A percentile compares a stretch with the other conserved stretches of the same genome.
Evolutionary conservation across 2,113 vertebrate species (phyloP).

Genomic region (Petromus typicus): DNA sequence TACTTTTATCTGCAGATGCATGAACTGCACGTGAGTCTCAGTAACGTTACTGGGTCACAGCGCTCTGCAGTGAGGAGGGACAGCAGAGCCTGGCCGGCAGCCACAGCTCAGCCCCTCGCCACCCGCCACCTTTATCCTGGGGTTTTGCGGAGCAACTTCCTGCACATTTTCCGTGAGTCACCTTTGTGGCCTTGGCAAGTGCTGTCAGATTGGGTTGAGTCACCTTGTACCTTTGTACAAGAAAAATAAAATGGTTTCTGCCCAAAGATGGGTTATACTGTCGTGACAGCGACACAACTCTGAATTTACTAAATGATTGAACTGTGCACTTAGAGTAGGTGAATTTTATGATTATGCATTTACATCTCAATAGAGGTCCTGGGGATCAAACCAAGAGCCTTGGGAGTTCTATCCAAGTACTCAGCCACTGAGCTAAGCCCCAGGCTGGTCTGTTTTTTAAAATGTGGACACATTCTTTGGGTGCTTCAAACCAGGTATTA

Average conservation of each 20-base stretch:
- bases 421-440: not conserved
- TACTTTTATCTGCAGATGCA: not conserved
- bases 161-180: conserved; percentile 60
- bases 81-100: not conserved
- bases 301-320: conserved; percentile 35
- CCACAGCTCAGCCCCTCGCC: not conserved
- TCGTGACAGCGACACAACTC: not conserved
- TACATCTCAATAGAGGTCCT: not conserved
- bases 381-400: not conserved
- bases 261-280: not conserved
- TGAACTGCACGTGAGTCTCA: conserved; percentile 6
- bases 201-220: not conserved
- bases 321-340: not conserved
- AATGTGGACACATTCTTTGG: not conserved
- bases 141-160: conserved; percentile 5
- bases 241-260: conserved; percentile 53
- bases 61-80: not conserved
- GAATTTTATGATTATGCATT: conserved; percentile 36
- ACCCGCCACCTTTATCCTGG: not conserved
- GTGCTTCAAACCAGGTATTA: not conserved
- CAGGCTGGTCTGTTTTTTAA: not conserved
- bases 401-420: not conserved
- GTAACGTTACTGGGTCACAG: not conserved
- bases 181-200: conserved; percentile 25
- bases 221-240: conserved; percentile 11